Base-by-base conservation (phyloP, 2,888 invertebrate genomes). In the Drosophila niveifrons region DNA sequence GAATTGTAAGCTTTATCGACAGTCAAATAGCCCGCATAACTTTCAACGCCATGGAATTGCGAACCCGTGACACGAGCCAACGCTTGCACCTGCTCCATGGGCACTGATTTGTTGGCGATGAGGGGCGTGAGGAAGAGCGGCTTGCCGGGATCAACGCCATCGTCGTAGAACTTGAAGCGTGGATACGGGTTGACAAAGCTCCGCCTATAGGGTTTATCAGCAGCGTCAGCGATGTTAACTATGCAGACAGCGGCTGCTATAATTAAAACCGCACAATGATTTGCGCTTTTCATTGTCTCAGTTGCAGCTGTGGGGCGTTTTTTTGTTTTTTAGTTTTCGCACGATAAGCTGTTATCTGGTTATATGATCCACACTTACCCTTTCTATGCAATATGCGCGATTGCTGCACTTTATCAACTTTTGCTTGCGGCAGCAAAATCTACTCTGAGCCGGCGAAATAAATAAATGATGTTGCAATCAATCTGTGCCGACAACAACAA, bases 1-100 rank as follows among this genome's bases (percentile, higher is more conserved):
- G 97, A 97, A 79, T 96, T 94, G 86, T 93, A 95, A 0, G 93
- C 92, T 81, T 95, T 94, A 90, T 98, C 95, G 0, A 98, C 97
- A 0, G 97, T 98, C 59, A 98, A 93, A 90, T 95, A 98, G 93
- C 93, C 91, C 93, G 94, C 92, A 81, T 94, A 93, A 82, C 94
- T 94, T 67, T 93, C 91, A 1, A 94, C 85, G 0, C 93, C 92
- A 92, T 66, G 92, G 61, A 66, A 90, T 74, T 90, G 88, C 2
- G 88, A 2, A 90, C 93, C 84, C 52, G 85, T 3, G 74, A 92
- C 73, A 80, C 91, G 58, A 0, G 92, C 90, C 68, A 83, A 70
- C 13, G 90, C 83, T 4, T 92, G 91, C 1, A 94, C 94, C 31
- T 93, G 91, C 2, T 88, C 92, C 46, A 92, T 93, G 3, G 90